Percentiles rank a stretch among this genome's conserved stretches.
Conservation (phyloP, 2,113 vertebrate genomes). For the Struthio camelus region DNA sequence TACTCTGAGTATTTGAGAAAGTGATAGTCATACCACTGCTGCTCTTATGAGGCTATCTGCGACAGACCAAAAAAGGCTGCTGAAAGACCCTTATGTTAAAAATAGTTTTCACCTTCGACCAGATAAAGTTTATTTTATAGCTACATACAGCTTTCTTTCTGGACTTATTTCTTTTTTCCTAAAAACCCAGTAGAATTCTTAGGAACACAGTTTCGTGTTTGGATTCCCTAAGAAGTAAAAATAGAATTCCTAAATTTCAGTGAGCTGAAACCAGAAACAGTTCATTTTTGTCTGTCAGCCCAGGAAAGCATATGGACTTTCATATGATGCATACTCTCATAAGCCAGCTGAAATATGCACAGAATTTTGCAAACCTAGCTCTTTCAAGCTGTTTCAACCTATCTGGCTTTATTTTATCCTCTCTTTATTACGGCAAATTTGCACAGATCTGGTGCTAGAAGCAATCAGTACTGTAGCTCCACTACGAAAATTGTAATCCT, state of each 20-base stretch:
- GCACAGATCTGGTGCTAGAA: neutral
- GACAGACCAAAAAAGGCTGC: neutral
- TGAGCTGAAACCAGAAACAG: neutral
- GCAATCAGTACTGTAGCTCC: neutral
- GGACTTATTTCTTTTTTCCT: neutral
- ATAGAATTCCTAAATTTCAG: neutral
- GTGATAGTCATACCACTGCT: neutral
- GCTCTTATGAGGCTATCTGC: neutral
- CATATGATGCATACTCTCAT: neutral
- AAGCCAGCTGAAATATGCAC: slow-evolving; percentile 1
- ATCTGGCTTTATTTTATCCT: neutral
- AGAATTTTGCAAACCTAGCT: neutral
- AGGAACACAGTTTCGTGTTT: neutral
- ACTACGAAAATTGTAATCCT: neutral
- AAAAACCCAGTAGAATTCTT: neutral
- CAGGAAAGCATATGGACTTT: neutral
- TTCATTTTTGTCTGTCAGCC: neutral
- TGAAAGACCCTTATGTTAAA: neutral
- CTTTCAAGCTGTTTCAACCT: neutral
- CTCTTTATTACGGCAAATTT: neutral
- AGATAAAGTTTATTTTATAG: neutral
- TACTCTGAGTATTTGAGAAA: neutral
- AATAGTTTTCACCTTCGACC: neutral
- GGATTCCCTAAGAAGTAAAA: neutral
- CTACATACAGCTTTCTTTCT: neutral